phyloP scores from a whole-genome alignment of 2,888 invertebrate genomes.

The Iselma pallidipennis region DNA sequence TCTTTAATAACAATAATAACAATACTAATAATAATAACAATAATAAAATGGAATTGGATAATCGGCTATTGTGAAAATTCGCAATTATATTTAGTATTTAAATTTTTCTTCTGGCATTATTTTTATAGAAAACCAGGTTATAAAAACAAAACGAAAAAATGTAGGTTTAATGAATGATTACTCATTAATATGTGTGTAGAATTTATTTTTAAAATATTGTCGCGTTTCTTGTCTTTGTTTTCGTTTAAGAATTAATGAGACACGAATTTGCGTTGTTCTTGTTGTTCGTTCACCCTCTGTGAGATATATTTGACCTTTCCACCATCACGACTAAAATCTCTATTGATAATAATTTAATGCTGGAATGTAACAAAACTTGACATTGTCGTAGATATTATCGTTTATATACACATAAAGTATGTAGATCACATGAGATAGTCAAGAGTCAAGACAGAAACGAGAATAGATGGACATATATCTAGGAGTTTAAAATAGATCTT shows the following conservation, averaged over 20 bases:
- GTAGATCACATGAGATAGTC: not conserved
- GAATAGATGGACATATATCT: not conserved
- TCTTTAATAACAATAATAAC: not conserved
- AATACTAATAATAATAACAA: not conserved
- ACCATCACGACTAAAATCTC: not conserved
- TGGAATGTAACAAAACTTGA: not conserved
- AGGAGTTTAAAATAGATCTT: not conserved
- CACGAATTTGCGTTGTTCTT: slow-evolving; percentile 1
- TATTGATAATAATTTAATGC: slow-evolving; percentile 1
- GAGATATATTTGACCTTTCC: not conserved
- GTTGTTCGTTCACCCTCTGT: slow-evolving; percentile 1
- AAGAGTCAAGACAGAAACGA: not conserved
- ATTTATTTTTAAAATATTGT: no score
- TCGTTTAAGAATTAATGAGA: not conserved
- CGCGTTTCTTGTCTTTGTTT: not conserved
- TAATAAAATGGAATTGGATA: not conserved
- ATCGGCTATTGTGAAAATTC: not conserved
- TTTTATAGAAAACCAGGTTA: no score
- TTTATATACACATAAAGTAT: not conserved
- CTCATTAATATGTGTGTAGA: no score
- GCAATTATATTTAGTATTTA: not conserved
- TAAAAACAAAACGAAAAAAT: no score
- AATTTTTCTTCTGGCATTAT: no score
- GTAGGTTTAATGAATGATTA: no score
- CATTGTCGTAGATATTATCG: not conserved